Evolutionary conservation across 2,113 vertebrate genomes (phyloP).

Genomic region (Charina bottae): DNA sequence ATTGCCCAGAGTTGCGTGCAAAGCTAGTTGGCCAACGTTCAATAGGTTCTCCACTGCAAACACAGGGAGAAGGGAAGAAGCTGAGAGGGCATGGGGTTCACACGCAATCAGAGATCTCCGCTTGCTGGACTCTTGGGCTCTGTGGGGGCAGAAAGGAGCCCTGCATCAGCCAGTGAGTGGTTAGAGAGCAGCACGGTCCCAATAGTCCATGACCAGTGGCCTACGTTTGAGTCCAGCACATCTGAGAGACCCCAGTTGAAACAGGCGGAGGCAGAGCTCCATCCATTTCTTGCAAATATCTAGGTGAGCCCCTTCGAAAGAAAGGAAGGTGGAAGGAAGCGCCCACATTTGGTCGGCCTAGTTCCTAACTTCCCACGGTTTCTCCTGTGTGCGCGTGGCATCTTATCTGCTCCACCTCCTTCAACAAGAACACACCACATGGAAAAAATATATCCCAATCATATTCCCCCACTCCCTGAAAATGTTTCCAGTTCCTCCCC

Average conservation of each 20-base stretch:
- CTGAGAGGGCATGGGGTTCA: background rate
- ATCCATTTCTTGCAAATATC: background rate
- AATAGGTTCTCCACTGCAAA: background rate
- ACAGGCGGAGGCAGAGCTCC: background rate
- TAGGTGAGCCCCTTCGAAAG: background rate
- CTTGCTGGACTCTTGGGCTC: background rate
- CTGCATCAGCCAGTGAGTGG: background rate
- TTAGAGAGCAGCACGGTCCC: background rate
- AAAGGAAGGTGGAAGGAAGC: background rate
- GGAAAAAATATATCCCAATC: too few species aligned
- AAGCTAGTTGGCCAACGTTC: background rate
- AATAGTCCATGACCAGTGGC: rapidly evolving
- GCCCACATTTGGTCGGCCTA: background rate
- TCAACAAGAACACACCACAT: too few species aligned
- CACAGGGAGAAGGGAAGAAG: background rate
- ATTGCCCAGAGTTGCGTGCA: conserved; percentile 7
- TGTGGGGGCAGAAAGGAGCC: background rate
- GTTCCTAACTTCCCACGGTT: background rate
- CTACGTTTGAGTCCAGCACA: background rate
- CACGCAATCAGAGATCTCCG: too few species aligned
- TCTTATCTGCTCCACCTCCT: too few species aligned
- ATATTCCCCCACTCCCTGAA: background rate
- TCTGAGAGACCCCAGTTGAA: background rate
- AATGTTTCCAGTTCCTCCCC: background rate
- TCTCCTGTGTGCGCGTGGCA: too few species aligned